phyloP scores from a whole-genome alignment of 2,113 vertebrate genomes.

The Phoenicopterus ruber region DNA sequence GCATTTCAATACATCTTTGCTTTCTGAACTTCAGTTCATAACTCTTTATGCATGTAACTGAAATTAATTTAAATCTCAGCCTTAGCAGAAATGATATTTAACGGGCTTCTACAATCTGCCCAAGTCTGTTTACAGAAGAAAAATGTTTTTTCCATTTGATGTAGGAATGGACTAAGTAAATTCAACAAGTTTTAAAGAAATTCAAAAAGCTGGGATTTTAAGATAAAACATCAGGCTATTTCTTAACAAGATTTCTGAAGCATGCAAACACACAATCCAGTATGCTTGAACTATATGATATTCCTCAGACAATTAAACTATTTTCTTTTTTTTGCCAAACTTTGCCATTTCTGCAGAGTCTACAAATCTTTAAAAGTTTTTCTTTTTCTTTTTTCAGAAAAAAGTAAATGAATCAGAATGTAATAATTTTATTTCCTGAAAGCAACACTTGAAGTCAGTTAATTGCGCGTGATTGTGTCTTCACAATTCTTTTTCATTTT shows the following conservation, averaged over 20 bases:
- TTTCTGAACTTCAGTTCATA: background rate
- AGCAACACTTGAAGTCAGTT: background rate
- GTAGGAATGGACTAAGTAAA: background rate
- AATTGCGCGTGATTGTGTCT: background rate
- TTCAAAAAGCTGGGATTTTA: background rate
- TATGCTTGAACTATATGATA: background rate
- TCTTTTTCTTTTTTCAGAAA: background rate
- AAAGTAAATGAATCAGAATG: background rate
- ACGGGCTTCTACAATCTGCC: background rate
- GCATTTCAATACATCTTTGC: background rate
- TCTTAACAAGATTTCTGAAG: background rate
- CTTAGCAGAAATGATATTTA: background rate
- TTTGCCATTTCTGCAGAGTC: background rate
- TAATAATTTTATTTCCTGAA: background rate
- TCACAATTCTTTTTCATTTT: background rate
- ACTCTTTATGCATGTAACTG: background rate
- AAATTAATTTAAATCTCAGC: slow-evolving; percentile 6
- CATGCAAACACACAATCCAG: background rate
- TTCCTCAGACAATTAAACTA: background rate
- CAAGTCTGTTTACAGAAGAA: background rate
- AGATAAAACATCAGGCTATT: background rate
- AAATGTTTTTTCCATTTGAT: background rate
- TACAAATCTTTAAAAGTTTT: background rate
- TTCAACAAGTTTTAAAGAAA: background rate
- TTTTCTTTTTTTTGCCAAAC: background rate